Evolutionary conservation across 2,113 vertebrate species (phyloP), one percentile per base, ranked within the genome.

Genomic region (Chrysochloris asiatica): DNA sequence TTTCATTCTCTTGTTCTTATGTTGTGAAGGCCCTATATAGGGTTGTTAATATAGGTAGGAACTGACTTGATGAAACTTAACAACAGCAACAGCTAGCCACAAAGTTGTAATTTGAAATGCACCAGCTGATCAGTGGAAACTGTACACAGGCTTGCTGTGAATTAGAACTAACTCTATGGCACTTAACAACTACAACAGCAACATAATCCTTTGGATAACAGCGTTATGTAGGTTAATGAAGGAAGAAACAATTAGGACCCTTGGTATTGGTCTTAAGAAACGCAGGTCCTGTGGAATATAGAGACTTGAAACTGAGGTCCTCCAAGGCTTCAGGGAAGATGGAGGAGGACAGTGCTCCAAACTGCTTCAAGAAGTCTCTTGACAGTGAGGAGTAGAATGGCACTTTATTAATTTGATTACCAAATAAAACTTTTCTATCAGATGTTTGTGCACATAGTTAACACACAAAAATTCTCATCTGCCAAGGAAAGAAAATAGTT

Each of bases 361-460:
- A 65, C 50, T 22, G 19, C 17, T 83, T 36, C 11, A 65, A 61
- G 0, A 1, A 26, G 82, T 93, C 8, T 50, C 17, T 28, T 36
- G 48, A 69, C 8, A 81, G 6, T 38, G 45, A 79, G 61, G n/a
- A 30, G 4, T 24, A 56, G 24, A 83, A 50, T 21, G 7, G 38
- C 24, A 67, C 36, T 78, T 75, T 73, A 50, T 1, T 6, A 86
- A 14, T 83, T 14, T 38, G 59, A 28, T 41, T 84, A 61, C 12
- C 28, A 90, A 85, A 28, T 83, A 4, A 11, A 89, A 45, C 50
- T 73, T 93, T 92, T 88, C 52, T 77, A 2, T 84, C 22, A 54
- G 24, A 75, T 28, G 5, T 48, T 11, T 72, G 17, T 43, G 24
- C 9, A 38, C 0, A 61, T 1, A 43, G 17, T 75, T 14, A 38